Evolutionary conservation across 1,140 invertebrate species (phyloP).

Genomic region (Dinoponera quadriceps): DNA sequence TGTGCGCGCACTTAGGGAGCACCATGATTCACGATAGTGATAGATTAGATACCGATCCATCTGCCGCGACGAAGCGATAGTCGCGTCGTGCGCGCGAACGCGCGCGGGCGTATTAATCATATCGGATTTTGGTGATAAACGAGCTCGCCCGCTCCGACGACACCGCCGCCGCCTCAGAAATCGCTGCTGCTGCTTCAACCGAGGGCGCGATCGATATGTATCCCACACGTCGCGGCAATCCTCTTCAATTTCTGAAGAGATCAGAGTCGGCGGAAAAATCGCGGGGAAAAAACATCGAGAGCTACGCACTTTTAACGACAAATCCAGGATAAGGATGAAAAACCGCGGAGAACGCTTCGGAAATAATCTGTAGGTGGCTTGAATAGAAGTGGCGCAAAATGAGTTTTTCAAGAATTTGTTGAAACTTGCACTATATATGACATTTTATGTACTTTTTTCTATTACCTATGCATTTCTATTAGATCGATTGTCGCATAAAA

Average conservation of each 20-base stretch:
- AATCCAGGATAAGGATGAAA: too few species aligned
- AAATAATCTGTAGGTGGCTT: background rate
- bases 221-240: background rate
- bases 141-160: conserved; percentile 45
- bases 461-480: too few species aligned
- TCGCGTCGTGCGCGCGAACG: conserved; percentile 51
- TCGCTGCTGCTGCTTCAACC: conserved; percentile 27
- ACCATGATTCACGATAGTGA: conserved; percentile 66
- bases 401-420: too few species aligned
- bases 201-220: conserved; percentile 3
- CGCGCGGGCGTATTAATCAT: conserved; percentile 64
- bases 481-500: too few species aligned
- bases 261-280: background rate
- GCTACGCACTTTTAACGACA: background rate
- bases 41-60: conserved; percentile 74
- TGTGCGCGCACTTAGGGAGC: conserved; percentile 56
- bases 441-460: too few species aligned
- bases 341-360: background rate
- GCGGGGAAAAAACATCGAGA: background rate
- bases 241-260: background rate
- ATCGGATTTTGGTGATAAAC: conserved; percentile 69
- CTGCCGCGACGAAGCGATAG: conserved; percentile 67
- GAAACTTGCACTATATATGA: too few species aligned
- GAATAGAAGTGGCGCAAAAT: too few species aligned
- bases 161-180: conserved; percentile 58